Evolutionary conservation across 2,113 vertebrate species (phyloP), one percentile per base, ranked within the genome.

Genomic region (Danionella cerebrum): DNA sequence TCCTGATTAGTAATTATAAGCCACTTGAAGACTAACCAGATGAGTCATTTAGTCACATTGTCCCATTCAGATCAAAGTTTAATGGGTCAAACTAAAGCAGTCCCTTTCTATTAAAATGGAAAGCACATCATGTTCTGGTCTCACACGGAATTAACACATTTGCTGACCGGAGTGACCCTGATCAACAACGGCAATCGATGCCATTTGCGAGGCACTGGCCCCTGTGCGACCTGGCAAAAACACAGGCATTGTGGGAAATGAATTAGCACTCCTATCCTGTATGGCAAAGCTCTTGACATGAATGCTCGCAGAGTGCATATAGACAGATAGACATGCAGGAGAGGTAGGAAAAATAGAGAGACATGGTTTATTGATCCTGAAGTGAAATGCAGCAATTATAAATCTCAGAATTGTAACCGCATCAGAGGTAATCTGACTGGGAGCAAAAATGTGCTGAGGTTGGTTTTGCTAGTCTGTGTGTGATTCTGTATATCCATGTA

Each of bases 341-440:
- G n/a, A n/a, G n/a, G n/a, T n/a, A n/a, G n/a, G 50, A 54, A 42
- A 25, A 42, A 42, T 27, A 42, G 14, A 41, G 35, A 52, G 50
- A 42, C 64, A 38, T 45, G 22, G 59, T 22, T 44, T 44, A 63
- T 19, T 36, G 42, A 63, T 33, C 42, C 27, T n/a, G 29, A 63
- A 63, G 59, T 63, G 59, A 63, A 63, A 63, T 48, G 47, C 59
- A 63, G 59, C 59, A 63, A 47, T 27, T 63, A 22, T 48, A 48
- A 63, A 63, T 47, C 59, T 36, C 12, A 36, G 27, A 35, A 63
- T 35, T 63, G 18, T 48, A 36, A 21, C 41, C 41, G 41, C 25
- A 45, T 33, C 11, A 44, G n/a, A 62, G 16, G 58, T 44, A 67
- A 44, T 55, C 25, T 55, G 16, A 44, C 25, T 22, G 25, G 42